A percentile compares a stretch with the other conserved stretches of the same genome.
Conservation (phyloP, 2,113 vertebrate species). For the Rafetus swinhoei region DNA sequence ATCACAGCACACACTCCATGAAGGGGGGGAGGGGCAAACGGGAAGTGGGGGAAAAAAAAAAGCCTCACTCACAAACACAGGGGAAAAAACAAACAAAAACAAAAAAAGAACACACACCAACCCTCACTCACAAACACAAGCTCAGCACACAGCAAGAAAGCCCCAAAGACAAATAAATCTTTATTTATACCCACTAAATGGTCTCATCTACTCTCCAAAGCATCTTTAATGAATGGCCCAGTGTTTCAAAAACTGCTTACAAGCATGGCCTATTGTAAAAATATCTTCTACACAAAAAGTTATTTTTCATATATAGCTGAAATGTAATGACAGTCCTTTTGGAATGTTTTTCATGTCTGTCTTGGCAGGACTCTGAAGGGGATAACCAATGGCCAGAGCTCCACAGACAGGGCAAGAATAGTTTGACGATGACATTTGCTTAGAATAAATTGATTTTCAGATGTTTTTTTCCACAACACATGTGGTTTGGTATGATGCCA, state of each 20-base stretch:
- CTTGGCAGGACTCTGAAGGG: background rate
- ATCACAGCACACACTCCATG: too few relatives aligned
- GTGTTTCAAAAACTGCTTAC: background rate
- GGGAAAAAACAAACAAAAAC: too few relatives aligned
- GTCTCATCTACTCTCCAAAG: background rate
- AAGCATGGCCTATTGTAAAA: background rate
- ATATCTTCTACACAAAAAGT: background rate
- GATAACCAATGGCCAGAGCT: background rate
- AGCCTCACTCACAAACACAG: too few relatives aligned
- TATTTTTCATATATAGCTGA: background rate
- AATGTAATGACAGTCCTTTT: background rate
- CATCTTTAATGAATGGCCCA: slow-evolving; percentile 5
- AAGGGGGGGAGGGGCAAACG: too few relatives aligned
- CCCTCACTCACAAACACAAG: too few relatives aligned
- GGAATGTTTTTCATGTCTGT: background rate
- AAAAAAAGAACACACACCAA: too few relatives aligned
- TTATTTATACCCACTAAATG: background rate
- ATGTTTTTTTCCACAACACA: background rate
- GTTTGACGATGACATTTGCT: background rate
- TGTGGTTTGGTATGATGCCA: slow-evolving; percentile 43
- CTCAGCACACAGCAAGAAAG: too few relatives aligned
- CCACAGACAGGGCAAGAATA: background rate
- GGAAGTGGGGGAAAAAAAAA: too few relatives aligned
- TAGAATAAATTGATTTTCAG: slow-evolving; percentile 37
- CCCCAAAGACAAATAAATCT: too few relatives aligned